Evolutionary conservation across 2,113 vertebrate species (phyloP), one percentile per base, ranked within the genome.

Genomic region (Ornithorhynchus anatinus): DNA sequence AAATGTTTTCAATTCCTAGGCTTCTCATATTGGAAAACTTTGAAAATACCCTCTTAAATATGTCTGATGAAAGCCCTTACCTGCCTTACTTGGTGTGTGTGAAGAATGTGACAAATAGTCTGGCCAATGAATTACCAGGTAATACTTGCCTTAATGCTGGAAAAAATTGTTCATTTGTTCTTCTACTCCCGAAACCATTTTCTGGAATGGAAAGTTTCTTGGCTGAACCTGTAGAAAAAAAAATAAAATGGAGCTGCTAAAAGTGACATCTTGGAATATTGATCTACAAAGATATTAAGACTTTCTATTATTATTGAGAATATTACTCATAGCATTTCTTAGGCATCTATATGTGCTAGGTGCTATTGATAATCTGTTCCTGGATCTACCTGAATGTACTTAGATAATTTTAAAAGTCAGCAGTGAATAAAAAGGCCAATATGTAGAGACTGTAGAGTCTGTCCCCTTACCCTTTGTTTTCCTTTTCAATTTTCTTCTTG

Each of bases 1-100:
- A 57, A 32, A 71, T 70, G 43, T 63, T 17, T 77, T 56, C 81
- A 76, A 63, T 86, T 86, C 79, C 85, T 67, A 94, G 94, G 66
- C 90, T 93, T 53, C 69, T 93, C 27, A 82, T 90, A 75, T 80
- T 85, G 66, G 90, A 92, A 86, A 65, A 75, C 19, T 93, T 94
- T 77, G 84, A 89, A 85, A 89, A 89, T 20, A 69, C 72, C 47
- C 27, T 94, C 74, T 77, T 92, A 74, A 79, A 88, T 63, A 51
- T 89, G 57, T 87, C 89, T 72, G 59, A 36, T 0, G 73, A 85
- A 67, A 87, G 73, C 80, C 91, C 82, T 67, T 91, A 88, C 39
- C 58, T 52, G 75, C 84, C 89, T 33, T 91, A 91, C 75, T 68
- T 94, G 86, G 72, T 42, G 31, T 94, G 94, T 72, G 72, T 93